Percentiles rank a stretch among this genome's conserved stretches.
These are phyloP conservation scores for Forbesichthys agassizii DNA, from an alignment of 2,113 vertebrate species.

Conservation along the genomic window DNA sequence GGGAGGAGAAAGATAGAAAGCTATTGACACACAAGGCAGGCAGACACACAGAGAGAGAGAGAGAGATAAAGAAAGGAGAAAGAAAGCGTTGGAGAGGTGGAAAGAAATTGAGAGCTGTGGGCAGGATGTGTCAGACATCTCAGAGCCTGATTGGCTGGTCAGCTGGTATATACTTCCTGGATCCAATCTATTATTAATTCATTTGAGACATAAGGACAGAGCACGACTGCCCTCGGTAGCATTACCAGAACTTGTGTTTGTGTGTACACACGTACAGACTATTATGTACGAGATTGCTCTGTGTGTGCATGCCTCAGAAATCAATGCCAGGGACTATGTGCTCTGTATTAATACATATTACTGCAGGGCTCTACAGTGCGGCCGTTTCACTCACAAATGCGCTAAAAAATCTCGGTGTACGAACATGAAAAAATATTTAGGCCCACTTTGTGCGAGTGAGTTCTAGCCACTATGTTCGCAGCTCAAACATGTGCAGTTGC, in stretches of 20 bases:
- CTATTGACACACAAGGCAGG: not conserved
- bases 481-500: too few relatives aligned
- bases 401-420: too few relatives aligned
- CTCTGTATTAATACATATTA: too few relatives aligned
- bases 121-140: slow-evolving; percentile 38
- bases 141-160: slow-evolving; percentile 34
- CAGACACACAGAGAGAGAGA: not conserved
- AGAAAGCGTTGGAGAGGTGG: not conserved
- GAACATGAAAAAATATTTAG: too few relatives aligned
- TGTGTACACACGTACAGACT: too few relatives aligned
- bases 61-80: slow-evolving; percentile 1
- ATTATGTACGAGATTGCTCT: not conserved
- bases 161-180: slow-evolving; percentile 68
- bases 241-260: not conserved
- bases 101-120: not conserved
- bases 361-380: too few relatives aligned
- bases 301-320: not conserved
- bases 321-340: not conserved
- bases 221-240: slow-evolving; percentile 47
- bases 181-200: slow-evolving; percentile 80
- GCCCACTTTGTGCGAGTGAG: too few relatives aligned
- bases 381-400: too few relatives aligned
- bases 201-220: slow-evolving; percentile 49
- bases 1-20: slow-evolving; percentile 14
- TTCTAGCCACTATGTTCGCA: too few relatives aligned